These are phyloP conservation scores for Apodemia zela DNA, from an alignment of 2,888 invertebrate genomes.

Conservation along the genomic window DNA sequence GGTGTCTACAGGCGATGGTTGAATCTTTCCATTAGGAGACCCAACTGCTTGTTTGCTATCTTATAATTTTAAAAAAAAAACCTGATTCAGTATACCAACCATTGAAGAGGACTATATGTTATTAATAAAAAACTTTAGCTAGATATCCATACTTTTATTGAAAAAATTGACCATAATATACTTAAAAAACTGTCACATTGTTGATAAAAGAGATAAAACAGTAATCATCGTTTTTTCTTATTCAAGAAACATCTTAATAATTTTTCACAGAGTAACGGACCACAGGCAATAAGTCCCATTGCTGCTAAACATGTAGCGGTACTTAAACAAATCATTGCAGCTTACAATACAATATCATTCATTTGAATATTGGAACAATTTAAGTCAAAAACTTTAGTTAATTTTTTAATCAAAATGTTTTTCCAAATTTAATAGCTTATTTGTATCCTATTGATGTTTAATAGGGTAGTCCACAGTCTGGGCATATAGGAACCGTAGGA, in stretches of 20 bases:
- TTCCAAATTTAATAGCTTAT: too few relatives aligned
- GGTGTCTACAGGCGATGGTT: too few relatives aligned
- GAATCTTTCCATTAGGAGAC: too few relatives aligned
- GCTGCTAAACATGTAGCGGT: slow-evolving; percentile 33
- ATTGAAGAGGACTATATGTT: not conserved
- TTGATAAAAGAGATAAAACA: not conserved
- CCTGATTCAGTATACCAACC: not conserved
- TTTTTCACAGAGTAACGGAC: slow-evolving; percentile 39
- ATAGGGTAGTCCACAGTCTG: slow-evolving; percentile 44
- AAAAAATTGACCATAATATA: not conserved
- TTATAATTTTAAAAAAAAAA: too few relatives aligned
- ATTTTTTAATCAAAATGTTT: not conserved
- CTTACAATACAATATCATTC: slow-evolving; percentile 6
- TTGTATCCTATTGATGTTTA: slow-evolving; percentile 20
- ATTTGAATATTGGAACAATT: not conserved
- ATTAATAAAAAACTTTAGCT: slow-evolving; percentile 21
- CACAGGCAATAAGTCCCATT: slow-evolving; percentile 34
- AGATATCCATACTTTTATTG: not conserved
- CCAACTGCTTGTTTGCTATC: too few relatives aligned
- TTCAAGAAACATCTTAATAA: slow-evolving; percentile 35
- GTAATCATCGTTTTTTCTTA: slow-evolving; percentile 30
- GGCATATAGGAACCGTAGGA: slow-evolving; percentile 38
- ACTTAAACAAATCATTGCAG: slow-evolving; percentile 38
- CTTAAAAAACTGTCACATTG: slow-evolving; percentile 3
- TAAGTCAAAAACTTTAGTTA: not conserved